phyloP scores from a whole-genome alignment of 2,113 vertebrate genomes.

The Mionectes macconnelli region DNA sequence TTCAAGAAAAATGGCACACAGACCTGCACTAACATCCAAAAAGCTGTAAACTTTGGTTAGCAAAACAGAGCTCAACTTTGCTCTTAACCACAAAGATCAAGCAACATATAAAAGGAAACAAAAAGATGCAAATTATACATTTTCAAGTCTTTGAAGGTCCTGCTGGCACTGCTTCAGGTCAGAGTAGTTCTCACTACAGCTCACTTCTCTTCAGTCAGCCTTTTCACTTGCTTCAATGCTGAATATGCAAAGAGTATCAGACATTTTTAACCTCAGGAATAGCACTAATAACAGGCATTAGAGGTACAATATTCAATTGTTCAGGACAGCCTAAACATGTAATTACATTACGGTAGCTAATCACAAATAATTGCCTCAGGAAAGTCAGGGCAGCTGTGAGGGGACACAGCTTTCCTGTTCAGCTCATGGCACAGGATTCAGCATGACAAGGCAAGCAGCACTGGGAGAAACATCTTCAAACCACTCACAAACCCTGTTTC shows the following conservation, averaged over 20 bases:
- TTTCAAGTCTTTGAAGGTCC: slow-evolving; percentile 28
- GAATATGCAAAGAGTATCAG: not conserved
- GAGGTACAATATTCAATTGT: not conserved
- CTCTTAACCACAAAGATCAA: slow-evolving; percentile 2
- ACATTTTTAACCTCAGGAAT: not conserved
- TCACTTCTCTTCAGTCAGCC: not conserved
- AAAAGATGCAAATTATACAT: slow-evolving; percentile 10
- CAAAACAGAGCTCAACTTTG: not conserved
- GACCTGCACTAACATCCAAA: not conserved
- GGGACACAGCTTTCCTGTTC: not conserved
- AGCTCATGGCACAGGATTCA: not conserved
- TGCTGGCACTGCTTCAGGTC: not conserved
- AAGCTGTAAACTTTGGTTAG: not conserved
- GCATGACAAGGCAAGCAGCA: not conserved
- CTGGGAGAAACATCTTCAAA: not conserved
- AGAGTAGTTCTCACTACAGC: not conserved
- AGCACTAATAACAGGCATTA: not conserved
- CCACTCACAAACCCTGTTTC: not conserved
- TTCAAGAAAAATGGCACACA: not conserved
- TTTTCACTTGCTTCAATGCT: not conserved
- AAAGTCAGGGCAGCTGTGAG: not conserved
- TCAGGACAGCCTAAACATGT: slow-evolving; percentile 1
- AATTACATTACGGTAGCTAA: slow-evolving; percentile 1
- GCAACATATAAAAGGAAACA: slow-evolving; percentile 9
- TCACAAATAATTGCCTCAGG: not conserved